phyloP scores from a whole-genome alignment of 2,113 vertebrate genomes.

The Rousettus leschenaultii region DNA sequence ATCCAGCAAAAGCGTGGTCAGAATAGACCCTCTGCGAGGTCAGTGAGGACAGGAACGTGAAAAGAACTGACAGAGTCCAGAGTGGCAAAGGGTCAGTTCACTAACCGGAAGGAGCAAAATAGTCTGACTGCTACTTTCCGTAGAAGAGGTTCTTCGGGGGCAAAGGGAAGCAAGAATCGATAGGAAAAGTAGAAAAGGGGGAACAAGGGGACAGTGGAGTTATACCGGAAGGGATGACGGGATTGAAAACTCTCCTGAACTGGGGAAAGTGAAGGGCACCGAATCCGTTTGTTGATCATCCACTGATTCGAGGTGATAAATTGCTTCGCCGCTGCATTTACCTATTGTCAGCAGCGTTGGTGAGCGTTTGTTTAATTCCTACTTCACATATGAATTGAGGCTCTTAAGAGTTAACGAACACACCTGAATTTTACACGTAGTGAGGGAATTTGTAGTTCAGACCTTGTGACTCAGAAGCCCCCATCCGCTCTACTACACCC shows the following conservation, averaged over 20 bases:
- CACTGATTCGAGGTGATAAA: no score
- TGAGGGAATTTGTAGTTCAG: not conserved
- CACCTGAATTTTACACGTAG: not conserved
- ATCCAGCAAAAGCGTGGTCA: not conserved
- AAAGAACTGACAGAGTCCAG: not conserved
- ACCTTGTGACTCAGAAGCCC: not conserved
- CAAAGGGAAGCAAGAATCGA: not conserved
- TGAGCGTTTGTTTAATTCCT: not conserved
- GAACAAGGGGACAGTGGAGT: not conserved
- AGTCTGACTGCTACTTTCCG: not conserved
- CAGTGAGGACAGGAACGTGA: not conserved
- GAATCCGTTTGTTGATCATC: not conserved
- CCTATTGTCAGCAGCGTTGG: not conserved
- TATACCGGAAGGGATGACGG: fast-evolving
- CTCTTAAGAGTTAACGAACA: not conserved
- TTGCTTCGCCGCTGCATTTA: not conserved
- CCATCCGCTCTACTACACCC: not conserved
- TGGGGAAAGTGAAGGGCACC: not conserved
- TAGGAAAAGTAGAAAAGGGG: not conserved
- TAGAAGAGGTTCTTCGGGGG: not conserved
- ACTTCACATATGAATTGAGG: not conserved
- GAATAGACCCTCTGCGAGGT: not conserved
- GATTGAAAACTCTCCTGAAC: fast-evolving
- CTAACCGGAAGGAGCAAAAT: not conserved
- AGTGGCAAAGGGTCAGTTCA: not conserved